Percentiles rank a stretch among this genome's conserved stretches.
phyloP scores from a whole-genome alignment of 2,797 vertebrate species.

The Peromyscus eremicus region DNA sequence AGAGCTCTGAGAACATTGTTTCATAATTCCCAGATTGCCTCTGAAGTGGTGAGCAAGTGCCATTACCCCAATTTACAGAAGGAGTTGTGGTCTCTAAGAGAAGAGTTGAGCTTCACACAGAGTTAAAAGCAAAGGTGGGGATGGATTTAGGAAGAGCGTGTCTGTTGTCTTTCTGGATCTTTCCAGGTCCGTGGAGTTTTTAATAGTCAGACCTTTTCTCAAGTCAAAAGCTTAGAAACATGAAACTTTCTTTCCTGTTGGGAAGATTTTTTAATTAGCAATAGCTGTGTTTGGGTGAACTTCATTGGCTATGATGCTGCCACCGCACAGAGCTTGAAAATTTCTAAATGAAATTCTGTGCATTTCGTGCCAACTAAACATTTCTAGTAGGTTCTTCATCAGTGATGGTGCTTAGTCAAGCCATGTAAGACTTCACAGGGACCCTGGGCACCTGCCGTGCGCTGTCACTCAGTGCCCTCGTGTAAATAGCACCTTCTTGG shows the following conservation, averaged over 20 bases:
- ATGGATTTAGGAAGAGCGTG: slow-evolving; percentile 56
- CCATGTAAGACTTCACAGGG: slow-evolving; percentile 45
- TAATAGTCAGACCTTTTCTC: slow-evolving; percentile 30
- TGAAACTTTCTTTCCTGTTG: slow-evolving; percentile 6
- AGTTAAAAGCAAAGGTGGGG: slow-evolving; percentile 63
- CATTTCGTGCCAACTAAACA: slow-evolving; percentile 43
- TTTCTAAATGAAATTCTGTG: slow-evolving; percentile 20
- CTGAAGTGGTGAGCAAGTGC: slow-evolving; percentile 61
- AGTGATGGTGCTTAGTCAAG: slow-evolving; percentile 1
- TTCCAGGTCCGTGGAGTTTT: not conserved
- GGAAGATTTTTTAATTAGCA: not conserved
- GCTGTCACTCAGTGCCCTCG: slow-evolving; percentile 22
- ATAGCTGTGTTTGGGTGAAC: not conserved
- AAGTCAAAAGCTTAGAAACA: slow-evolving; percentile 50
- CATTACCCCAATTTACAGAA: slow-evolving; percentile 63
- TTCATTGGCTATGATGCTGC: not conserved
- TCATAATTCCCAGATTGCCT: slow-evolving; percentile 73
- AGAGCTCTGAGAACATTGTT: slow-evolving; percentile 65
- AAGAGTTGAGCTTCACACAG: slow-evolving; percentile 35
- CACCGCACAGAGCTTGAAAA: not conserved
- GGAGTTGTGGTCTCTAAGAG: slow-evolving; percentile 61
- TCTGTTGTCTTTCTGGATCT: slow-evolving; percentile 60
- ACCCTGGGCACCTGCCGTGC: not conserved
- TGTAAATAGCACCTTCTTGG: slow-evolving; percentile 43
- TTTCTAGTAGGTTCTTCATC: slow-evolving; percentile 42